Conservation (phyloP, 2,797 vertebrate species). For the Melanotaenia maccullochi region DNA sequence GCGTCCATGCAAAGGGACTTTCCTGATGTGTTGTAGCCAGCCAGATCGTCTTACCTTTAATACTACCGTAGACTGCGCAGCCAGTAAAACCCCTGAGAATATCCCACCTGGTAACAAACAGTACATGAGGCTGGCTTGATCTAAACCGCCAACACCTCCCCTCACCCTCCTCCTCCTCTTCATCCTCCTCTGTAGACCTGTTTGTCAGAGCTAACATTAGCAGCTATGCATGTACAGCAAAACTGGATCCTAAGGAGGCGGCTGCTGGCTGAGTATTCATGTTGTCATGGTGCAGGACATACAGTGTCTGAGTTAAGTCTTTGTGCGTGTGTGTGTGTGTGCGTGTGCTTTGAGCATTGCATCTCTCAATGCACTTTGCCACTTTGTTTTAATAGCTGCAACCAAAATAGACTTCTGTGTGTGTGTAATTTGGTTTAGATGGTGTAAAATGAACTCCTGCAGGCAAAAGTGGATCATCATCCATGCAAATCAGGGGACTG, state of each 20-base stretch:
- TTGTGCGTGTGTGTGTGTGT: not conserved
- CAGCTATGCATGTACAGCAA: conserved; percentile 9
- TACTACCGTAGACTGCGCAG: conserved; percentile 13
- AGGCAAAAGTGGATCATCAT: conserved; percentile 16
- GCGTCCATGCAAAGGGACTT: conserved; percentile 24
- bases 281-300: conserved; percentile 11
- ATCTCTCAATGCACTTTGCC: conserved; percentile 36
- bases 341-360: conserved; percentile 13
- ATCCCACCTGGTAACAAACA: conserved; percentile 58
- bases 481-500: conserved; percentile 13
- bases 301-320: conserved; percentile 1
- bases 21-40: conserved; percentile 12
- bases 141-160: not conserved
- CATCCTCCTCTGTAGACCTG: not conserved
- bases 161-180: not conserved
- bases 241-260: conserved; percentile 17
- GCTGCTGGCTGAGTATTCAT: conserved; percentile 21
- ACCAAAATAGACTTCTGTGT: conserved; percentile 56
- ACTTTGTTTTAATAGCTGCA: conserved; percentile 48
- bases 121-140: conserved; percentile 26
- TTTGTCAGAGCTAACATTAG: conserved; percentile 36
- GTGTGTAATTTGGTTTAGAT: conserved; percentile 25
- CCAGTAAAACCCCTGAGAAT: conserved; percentile 56
- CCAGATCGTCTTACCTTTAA: conserved; percentile 40
- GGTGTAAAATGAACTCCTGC: conserved; percentile 41